Conservation (phyloP, 1,140 invertebrate genomes). For the Lasioglossum albipes region DNA sequence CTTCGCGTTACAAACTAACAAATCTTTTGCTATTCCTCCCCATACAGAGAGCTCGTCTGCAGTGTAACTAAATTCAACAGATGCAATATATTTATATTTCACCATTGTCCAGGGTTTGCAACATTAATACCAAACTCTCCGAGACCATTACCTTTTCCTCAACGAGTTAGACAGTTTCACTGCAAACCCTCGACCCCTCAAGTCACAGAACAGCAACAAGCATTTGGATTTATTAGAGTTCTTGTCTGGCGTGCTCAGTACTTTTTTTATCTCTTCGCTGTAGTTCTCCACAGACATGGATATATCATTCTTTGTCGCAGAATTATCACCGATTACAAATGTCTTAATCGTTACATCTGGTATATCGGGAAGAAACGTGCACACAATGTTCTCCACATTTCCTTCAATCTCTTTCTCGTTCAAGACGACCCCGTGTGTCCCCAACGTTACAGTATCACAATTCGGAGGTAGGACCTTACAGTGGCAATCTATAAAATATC, state of each 20-base stretch:
- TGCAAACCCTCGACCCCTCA: background rate
- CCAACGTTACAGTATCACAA: slow-evolving; percentile 44
- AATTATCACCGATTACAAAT: slow-evolving; percentile 14
- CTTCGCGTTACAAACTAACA: slow-evolving; percentile 52
- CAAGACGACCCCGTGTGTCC: slow-evolving; percentile 44
- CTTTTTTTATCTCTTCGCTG: slow-evolving; percentile 19
- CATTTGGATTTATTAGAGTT: slow-evolving; percentile 53
- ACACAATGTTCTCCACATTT: slow-evolving; percentile 10
- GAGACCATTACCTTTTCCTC: slow-evolving; percentile 44
- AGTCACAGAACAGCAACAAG: slow-evolving; percentile 64
- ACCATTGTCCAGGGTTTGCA: slow-evolving; percentile 2
- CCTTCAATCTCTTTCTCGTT: slow-evolving; percentile 55
- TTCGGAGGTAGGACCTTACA: slow-evolving; percentile 53
- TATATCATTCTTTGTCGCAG: background rate
- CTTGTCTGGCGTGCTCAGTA: slow-evolving; percentile 10
- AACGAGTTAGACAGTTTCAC: slow-evolving; percentile 26
- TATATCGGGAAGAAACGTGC: slow-evolving; percentile 69
- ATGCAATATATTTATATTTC: slow-evolving; percentile 22
- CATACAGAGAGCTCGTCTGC: slow-evolving; percentile 61
- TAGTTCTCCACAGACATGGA: slow-evolving; percentile 1
- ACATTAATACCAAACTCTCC: slow-evolving; percentile 4
- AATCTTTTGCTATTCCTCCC: slow-evolving; percentile 66
- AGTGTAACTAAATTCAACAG: slow-evolving; percentile 48
- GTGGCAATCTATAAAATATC: slow-evolving; percentile 54
- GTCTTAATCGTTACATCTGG: slow-evolving; percentile 54